phyloP scores from a whole-genome alignment of 2,888 invertebrate genomes.

The Agrotis puta region DNA sequence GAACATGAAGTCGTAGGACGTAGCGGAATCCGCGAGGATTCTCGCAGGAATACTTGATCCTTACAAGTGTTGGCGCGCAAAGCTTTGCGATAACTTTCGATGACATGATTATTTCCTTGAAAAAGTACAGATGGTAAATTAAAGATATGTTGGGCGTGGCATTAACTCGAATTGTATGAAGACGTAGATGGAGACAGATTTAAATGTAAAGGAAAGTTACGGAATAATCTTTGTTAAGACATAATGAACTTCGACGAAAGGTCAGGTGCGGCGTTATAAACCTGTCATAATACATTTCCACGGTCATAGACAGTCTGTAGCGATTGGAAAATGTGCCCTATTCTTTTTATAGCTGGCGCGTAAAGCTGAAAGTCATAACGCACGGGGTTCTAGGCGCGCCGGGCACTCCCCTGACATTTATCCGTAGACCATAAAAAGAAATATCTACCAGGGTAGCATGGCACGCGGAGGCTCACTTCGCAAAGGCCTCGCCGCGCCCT shows the following conservation, averaged over 20 bases:
- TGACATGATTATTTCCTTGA: neutral
- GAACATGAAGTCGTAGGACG: conserved; percentile 69
- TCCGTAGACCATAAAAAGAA: conserved; percentile 90
- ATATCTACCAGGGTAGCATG: conserved; percentile 88
- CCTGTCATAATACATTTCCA: conserved; percentile 48
- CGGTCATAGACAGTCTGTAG: conserved; percentile 53
- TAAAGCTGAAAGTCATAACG: conserved; percentile 79
- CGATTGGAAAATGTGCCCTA: conserved; percentile 64
- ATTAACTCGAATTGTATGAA: neutral
- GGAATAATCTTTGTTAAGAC: neutral
- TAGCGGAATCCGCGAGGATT: conserved; percentile 63
- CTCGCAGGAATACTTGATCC: conserved; percentile 55
- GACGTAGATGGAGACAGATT: neutral
- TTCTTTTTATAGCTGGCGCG: conserved; percentile 73
- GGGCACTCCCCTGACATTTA: conserved; percentile 89
- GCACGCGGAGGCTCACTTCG: conserved; percentile 79
- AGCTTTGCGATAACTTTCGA: conserved; percentile 5
- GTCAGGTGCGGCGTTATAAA: conserved; percentile 52
- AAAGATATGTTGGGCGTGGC: too few species aligned
- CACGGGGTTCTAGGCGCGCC: conserved; percentile 79
- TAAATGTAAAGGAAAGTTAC: neutral
- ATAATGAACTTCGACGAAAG: conserved; percentile 36
- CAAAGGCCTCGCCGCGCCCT: conserved; percentile 88
- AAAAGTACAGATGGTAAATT: too few species aligned
- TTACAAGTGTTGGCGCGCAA: conserved; percentile 18